These are phyloP conservation scores for Sarcoramphus papa DNA, from an alignment of 2,797 vertebrate genomes.

Conservation along the genomic window DNA sequence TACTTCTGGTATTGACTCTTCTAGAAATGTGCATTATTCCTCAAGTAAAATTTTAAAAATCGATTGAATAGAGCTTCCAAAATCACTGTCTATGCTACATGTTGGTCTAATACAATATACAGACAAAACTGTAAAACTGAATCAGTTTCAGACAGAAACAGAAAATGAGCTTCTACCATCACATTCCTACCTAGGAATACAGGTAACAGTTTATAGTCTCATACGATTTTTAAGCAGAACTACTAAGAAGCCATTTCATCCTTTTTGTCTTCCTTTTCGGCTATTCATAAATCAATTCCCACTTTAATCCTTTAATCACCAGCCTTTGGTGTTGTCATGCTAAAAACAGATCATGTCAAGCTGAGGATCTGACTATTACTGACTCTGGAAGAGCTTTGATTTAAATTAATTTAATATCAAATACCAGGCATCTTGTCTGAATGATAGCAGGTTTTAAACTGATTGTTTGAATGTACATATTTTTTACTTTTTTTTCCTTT, in stretches of 20 bases:
- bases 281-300: background rate
- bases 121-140: background rate
- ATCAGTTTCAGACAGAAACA: background rate
- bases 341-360: background rate
- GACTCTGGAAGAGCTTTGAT: background rate
- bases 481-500: background rate
- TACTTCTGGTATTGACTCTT: background rate
- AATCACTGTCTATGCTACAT: background rate
- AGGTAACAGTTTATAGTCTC: background rate
- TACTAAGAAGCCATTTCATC: background rate
- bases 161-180: background rate
- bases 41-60: background rate
- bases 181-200: background rate
- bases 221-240: background rate
- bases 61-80: background rate
- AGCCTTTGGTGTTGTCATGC: background rate
- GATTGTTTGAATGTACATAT: background rate
- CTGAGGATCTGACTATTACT: background rate
- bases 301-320: background rate
- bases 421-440: background rate
- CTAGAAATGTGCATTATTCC: background rate
- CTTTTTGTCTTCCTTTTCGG: background rate
- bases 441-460: background rate
- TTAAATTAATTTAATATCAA: conserved; percentile 34
- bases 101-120: background rate